Conservation (phyloP, 1,140 invertebrate species). For the Brachionus paranguensis region DNA sequence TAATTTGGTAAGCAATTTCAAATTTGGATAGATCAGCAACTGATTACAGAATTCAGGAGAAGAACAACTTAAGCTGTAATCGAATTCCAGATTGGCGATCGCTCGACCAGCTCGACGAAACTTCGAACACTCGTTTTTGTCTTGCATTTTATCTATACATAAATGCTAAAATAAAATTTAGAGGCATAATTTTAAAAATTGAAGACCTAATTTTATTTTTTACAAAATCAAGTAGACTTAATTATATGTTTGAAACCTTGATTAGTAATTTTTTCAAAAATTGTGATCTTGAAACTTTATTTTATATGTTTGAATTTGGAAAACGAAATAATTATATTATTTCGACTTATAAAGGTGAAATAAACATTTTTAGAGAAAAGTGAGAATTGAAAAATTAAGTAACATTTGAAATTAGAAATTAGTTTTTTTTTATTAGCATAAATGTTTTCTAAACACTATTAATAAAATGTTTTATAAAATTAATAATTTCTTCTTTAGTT, state of each 20-base stretch:
- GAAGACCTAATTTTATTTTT: not conserved
- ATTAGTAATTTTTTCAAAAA: not conserved
- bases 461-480: too few relatives aligned
- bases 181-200: not conserved
- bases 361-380: not conserved
- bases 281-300: not conserved
- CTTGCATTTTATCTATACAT: not conserved
- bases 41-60: constrained; percentile 20
- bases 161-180: not conserved
- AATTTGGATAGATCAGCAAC: not conserved
- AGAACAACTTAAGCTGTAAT: not conserved
- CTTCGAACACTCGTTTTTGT: not conserved
- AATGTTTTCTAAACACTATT: not conserved
- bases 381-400: not conserved
- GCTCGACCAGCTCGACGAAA: not conserved
- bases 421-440: not conserved
- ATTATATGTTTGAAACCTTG: not conserved
- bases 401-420: not conserved
- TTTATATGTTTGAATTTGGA: not conserved
- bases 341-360: not conserved
- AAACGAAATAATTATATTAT: not conserved
- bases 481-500: too few relatives aligned
- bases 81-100: not conserved
- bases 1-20: not conserved
- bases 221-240: not conserved